These are phyloP conservation scores for Iguana delicatissima DNA, from an alignment of 2,797 vertebrate species.

Conservation along the genomic window DNA sequence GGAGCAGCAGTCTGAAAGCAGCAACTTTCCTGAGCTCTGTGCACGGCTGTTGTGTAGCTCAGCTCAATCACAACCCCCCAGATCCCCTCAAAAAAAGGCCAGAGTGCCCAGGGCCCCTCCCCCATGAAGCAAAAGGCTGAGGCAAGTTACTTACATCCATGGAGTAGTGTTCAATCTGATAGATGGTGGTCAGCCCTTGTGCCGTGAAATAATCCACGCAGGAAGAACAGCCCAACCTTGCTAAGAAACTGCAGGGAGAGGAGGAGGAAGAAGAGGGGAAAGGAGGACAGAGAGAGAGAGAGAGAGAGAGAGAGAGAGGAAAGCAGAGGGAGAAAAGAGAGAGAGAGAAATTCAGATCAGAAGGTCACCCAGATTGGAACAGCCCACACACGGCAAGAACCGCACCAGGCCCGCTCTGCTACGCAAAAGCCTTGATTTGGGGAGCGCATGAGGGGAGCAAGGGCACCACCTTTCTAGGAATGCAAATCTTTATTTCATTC, in stretches of 20 bases:
- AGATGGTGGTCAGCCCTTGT: slow-evolving; percentile 99
- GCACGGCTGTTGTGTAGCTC: too few relatives aligned
- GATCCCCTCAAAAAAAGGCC: too few relatives aligned
- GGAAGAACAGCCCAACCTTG: slow-evolving; percentile 98
- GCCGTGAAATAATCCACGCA: slow-evolving; percentile 99
- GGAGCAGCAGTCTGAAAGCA: too few relatives aligned
- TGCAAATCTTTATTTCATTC: too few relatives aligned
- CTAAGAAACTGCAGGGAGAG: slow-evolving; percentile 91
- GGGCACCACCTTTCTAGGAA: background rate
- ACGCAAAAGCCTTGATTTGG: slow-evolving; percentile 42
- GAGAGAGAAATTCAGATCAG: slow-evolving; percentile 73
- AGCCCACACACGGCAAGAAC: slow-evolving; percentile 78
- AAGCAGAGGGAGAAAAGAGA: slow-evolving; percentile 74
- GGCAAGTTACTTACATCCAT: slow-evolving; percentile 95
- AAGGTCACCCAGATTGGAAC: slow-evolving; percentile 83
- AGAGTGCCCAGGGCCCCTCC: background rate
- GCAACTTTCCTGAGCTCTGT: too few relatives aligned
- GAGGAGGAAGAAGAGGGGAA: slow-evolving; percentile 75
- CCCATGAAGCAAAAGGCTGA: slow-evolving; percentile 72
- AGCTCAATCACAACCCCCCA: background rate
- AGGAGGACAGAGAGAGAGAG: slow-evolving; percentile 77
- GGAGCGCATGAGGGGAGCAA: background rate
- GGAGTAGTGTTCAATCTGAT: slow-evolving; percentile 99
- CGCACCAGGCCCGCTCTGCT: slow-evolving; percentile 75
- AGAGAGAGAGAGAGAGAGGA: slow-evolving; percentile 77